Evolutionary conservation across 2,113 vertebrate species (phyloP).

Genomic region (Fregata magnificens): DNA sequence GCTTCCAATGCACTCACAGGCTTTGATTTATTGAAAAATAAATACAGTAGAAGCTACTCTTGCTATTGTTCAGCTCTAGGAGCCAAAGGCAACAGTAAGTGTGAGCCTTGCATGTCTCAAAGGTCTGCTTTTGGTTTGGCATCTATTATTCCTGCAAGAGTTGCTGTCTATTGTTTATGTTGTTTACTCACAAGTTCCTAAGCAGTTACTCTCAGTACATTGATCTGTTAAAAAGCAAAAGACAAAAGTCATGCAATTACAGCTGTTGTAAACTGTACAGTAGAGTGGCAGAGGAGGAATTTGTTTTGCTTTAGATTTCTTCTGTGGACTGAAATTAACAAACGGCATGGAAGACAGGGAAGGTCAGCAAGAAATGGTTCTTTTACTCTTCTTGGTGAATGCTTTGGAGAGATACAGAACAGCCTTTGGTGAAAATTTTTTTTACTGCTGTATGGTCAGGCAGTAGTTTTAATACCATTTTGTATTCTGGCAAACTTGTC

Average conservation of each 20-base stretch:
- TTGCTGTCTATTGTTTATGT: neutral
- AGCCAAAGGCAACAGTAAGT: neutral
- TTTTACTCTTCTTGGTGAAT: neutral
- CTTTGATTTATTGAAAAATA: neutral
- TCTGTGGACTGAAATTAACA: neutral
- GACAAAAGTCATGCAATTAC: accelerated
- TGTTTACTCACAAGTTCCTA: neutral
- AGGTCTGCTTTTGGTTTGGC: neutral
- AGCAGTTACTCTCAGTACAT: neutral
- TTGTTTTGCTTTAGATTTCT: neutral
- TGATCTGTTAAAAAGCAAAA: neutral
- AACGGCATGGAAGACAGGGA: neutral
- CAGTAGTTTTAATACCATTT: neutral
- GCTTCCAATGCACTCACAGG: neutral
- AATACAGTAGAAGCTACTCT: neutral
- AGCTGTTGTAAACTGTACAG: neutral
- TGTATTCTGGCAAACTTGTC: neutral
- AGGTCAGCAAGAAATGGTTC: neutral
- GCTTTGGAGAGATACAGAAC: neutral
- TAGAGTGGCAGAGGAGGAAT: neutral
- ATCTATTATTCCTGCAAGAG: neutral
- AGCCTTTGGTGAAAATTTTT: neutral
- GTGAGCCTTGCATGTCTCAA: neutral
- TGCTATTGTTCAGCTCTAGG: neutral
- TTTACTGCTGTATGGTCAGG: neutral